Conservation (phyloP, 2,888 invertebrate genomes). For the Ariolimax columbianus region DNA sequence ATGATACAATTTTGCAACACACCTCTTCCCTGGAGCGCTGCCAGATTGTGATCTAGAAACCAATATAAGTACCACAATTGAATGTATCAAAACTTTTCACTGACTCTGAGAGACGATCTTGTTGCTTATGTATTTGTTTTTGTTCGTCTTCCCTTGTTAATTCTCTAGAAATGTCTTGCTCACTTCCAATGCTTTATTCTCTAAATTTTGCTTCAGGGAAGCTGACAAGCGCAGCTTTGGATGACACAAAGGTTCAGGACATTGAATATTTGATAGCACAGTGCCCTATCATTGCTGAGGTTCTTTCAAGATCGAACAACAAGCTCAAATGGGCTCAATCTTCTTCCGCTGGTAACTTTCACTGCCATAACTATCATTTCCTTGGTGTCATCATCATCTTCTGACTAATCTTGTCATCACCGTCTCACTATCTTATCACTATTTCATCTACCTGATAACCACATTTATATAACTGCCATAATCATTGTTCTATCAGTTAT, state of each 20-base stretch:
- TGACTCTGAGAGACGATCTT: too few relatives aligned
- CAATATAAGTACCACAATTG: too few relatives aligned
- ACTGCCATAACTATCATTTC: background rate
- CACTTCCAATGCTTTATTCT: background rate
- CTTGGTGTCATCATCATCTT: background rate
- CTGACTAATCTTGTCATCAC: background rate
- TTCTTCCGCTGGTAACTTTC: conserved; percentile 30
- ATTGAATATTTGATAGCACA: conserved; percentile 26
- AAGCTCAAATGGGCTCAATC: conserved; percentile 34
- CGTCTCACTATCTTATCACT: background rate
- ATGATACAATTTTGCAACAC: too few relatives aligned
- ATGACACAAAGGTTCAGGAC: conserved; percentile 14
- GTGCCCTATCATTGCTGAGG: background rate
- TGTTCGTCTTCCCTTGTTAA: too few relatives aligned
- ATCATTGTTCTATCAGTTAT: background rate
- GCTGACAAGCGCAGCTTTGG: background rate
- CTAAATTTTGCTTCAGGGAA: background rate
- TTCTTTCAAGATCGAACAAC: conserved; percentile 22
- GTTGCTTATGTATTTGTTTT: too few relatives aligned
- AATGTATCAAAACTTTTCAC: too few relatives aligned
- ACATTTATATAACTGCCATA: background rate
- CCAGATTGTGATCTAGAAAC: too few relatives aligned
- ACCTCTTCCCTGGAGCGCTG: too few relatives aligned
- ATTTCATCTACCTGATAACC: background rate
- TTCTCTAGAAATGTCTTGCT: too few relatives aligned